Base-by-base conservation (phyloP, 1,140 invertebrate genomes). In the Drosophila takahashii region DNA sequence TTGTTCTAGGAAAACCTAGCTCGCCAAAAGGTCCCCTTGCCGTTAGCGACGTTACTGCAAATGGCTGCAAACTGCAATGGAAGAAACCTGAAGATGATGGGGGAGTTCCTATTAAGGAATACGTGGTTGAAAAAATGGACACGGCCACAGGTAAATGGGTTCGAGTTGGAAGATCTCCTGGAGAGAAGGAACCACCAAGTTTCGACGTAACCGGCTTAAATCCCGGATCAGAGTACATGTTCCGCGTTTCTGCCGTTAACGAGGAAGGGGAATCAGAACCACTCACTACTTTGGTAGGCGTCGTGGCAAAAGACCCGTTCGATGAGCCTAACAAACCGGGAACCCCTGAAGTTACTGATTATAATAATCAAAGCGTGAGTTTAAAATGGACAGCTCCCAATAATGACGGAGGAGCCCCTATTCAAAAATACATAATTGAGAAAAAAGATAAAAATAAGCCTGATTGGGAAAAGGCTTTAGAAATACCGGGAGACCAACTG, bases 361-460 rank as follows among this genome's bases (percentile, higher is more conserved):
- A 98, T 83, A 97, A 99, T 91, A 98, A 98, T 92, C 96, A 97
- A 87, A 97, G 96, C 67, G 97, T 98, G 0, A 97, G 97, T 64
- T 93, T 99, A 22, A 98, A 98, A 93, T 99, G 98, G 98, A 95
- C 95, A 1, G 94, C 97, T 13, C 98, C 99, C n/a, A 94, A 94
- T 50, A 95, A 93, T 64, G 98, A 99, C 92, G 98, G 98, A 62
- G 99, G 99, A 22, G 96, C 98, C 26, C 97, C 98, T 7, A 97
- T 99, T 84, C 96, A 97, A 80, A 98, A 98, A 93, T 99, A 99
- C 92, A 96, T 99, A 50, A 97, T 99, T 81, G 98, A 99, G 93
- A 99, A 99, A 94, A 98, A 98, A 92, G 97, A 98, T 87, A 96
- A 99, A 93, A 96, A 97, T 79, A 94, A 96, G 26, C 93, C 95